phyloP scores from a whole-genome alignment of 2,797 vertebrate species.

The Malurus splendens region DNA sequence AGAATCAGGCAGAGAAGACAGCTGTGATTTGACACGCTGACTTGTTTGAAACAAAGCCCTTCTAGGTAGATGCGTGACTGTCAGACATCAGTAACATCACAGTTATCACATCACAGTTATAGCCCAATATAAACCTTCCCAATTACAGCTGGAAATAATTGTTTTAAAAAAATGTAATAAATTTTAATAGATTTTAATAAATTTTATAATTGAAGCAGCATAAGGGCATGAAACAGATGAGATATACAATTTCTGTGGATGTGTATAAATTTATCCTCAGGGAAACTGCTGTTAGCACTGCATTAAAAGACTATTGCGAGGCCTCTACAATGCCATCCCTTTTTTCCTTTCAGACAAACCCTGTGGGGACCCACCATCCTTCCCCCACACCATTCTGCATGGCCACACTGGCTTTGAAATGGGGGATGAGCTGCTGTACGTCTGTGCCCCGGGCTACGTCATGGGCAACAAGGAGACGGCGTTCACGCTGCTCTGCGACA shows the following conservation, averaged over 20 bases:
- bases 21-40: background rate
- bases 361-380: conserved; percentile 88
- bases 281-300: background rate
- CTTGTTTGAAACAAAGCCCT: background rate
- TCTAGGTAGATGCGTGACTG: background rate
- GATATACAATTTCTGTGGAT: accelerated
- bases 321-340: background rate
- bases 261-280: background rate
- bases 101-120: accelerated
- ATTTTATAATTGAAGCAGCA: background rate
- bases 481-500: conserved; percentile 90
- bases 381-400: conserved; percentile 85
- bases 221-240: background rate
- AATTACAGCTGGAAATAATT: background rate
- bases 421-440: conserved; percentile 89
- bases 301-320: background rate
- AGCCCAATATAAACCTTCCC: background rate
- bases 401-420: conserved; percentile 83
- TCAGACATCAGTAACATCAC: background rate
- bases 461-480: conserved; percentile 75
- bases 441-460: conserved; percentile 79
- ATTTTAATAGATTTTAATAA: no score
- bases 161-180: no score
- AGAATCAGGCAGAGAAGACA: background rate
- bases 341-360: conserved; percentile 73